phyloP scores from a whole-genome alignment of 2,888 invertebrate genomes.

The Phytoseiulus persimilis region DNA sequence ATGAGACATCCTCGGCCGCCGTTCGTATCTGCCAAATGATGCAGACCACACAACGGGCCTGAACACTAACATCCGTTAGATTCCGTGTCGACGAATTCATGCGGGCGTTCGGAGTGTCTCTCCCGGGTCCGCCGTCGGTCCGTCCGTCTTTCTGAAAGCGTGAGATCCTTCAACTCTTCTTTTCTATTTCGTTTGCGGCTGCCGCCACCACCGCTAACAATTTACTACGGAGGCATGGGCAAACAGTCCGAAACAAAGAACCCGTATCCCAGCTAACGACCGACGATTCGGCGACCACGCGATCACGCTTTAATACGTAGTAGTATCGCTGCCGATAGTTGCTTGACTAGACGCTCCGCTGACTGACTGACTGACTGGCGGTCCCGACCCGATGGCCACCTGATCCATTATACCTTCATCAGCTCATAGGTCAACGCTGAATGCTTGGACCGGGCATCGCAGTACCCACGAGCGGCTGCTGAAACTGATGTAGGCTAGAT shows the following conservation, averaged over 20 bases:
- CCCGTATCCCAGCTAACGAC: neutral
- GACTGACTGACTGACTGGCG: too few species aligned
- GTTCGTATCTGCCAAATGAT: neutral
- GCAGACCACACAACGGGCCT: neutral
- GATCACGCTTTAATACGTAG: slow-evolving; percentile 5
- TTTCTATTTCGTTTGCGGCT: neutral
- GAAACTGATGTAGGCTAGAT: too few species aligned
- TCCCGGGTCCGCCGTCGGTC: neutral
- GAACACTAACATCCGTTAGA: neutral
- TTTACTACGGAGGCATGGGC: slow-evolving; percentile 5
- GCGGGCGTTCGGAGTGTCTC: neutral
- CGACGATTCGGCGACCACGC: neutral
- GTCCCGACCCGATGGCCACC: neutral
- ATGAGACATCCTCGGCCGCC: neutral
- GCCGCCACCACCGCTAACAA: neutral
- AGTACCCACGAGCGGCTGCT: too few species aligned
- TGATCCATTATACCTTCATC: neutral
- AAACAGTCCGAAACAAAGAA: slow-evolving; percentile 5
- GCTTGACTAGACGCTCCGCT: neutral
- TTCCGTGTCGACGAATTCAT: neutral
- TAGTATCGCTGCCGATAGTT: neutral
- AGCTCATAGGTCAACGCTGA: neutral
- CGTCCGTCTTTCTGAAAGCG: neutral
- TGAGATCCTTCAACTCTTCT: neutral
- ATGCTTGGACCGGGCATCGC: neutral